Evolutionary conservation across 2,797 vertebrate genomes (phyloP).

Genomic region (Danio jaintianensis): DNA sequence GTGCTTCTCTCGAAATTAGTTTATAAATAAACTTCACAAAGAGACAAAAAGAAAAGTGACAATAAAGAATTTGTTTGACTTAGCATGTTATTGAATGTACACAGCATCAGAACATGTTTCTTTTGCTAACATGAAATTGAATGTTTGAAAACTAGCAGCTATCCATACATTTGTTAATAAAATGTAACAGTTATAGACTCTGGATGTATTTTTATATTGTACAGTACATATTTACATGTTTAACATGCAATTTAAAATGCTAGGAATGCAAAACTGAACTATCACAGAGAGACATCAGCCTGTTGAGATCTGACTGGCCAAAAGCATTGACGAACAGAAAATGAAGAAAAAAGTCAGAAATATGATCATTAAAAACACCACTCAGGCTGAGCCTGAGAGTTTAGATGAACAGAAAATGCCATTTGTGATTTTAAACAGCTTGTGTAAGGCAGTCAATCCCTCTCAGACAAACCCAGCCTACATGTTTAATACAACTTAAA

Average conservation of each 20-base stretch:
- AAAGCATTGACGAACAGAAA: conserved; percentile 4
- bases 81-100: neutral
- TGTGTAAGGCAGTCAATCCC: conserved; percentile 36
- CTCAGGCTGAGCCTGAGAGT: neutral
- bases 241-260: conserved; percentile 11
- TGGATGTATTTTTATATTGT: neutral
- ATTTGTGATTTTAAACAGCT: conserved; percentile 30
- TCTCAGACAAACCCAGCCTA: conserved; percentile 28
- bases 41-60: neutral
- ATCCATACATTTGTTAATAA: neutral
- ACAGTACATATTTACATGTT: conserved; percentile 19
- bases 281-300: neutral
- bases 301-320: neutral
- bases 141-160: neutral
- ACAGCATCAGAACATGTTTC: neutral
- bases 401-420: conserved; percentile 9
- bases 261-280: conserved; percentile 7
- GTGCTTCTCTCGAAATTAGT: no score
- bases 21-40: no score
- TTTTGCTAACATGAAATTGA: neutral
- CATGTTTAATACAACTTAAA: conserved; percentile 39
- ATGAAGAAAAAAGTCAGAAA: conserved; percentile 9
- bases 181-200: neutral
- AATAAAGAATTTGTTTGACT: neutral
- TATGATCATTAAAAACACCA: neutral